Evolutionary conservation across 2,797 vertebrate species (phyloP).

Genomic region (Heteromormyrus szaboi): DNA sequence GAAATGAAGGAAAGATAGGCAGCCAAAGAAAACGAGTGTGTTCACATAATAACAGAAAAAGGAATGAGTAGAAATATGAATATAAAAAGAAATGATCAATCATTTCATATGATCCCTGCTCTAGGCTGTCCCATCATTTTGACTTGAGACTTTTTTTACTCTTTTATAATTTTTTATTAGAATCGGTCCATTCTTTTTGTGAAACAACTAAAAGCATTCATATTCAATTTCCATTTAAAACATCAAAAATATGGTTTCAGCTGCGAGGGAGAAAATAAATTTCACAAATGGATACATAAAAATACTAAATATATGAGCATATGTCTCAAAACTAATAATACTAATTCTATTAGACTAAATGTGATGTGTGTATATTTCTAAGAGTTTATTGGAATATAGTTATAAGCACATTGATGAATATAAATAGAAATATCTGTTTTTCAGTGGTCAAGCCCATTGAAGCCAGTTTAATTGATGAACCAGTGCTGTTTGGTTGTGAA

Average conservation of each 20-base stretch:
- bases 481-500: background rate
- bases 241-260: background rate
- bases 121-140: background rate
- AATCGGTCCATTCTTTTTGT: background rate
- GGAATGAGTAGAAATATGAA: background rate
- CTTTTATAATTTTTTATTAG: background rate
- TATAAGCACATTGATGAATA: background rate
- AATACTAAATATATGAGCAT: background rate
- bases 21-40: background rate
- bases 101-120: background rate
- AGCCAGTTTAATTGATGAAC: background rate
- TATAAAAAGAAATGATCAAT: background rate
- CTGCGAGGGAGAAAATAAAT: background rate
- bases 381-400: background rate
- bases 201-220: background rate
- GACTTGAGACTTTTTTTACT: background rate
- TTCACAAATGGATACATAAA: background rate
- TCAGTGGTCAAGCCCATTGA: background rate
- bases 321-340: background rate
- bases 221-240: background rate
- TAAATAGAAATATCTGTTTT: background rate
- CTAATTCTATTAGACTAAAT: background rate
- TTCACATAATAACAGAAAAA: background rate
- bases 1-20: conserved; percentile 23
- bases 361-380: background rate